Evolutionary conservation across 2,888 invertebrate genomes (phyloP).

Genomic region (Caenorhabditis becei): DNA sequence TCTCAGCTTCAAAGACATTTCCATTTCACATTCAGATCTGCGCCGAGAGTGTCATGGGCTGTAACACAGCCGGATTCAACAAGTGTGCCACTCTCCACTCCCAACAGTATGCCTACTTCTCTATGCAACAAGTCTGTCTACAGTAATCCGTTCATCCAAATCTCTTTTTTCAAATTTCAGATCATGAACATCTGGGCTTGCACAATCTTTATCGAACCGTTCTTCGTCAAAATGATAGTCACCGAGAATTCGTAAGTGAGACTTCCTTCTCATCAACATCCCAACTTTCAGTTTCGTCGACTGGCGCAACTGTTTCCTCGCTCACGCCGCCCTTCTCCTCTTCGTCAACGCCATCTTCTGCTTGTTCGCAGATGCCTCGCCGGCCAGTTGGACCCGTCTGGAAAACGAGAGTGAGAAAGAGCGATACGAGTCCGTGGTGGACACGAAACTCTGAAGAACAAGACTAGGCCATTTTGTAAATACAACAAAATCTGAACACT

Average conservation of each 20-base stretch:
- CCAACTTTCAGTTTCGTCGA: conserved; percentile 55
- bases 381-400: conserved; percentile 54
- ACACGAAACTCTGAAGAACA: conserved; percentile 25
- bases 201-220: conserved; percentile 67
- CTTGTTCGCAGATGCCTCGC: conserved; percentile 61
- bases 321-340: conserved; percentile 63
- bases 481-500: conserved; percentile 3
- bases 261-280: background rate
- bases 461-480: background rate
- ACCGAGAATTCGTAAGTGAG: conserved; percentile 61
- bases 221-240: conserved; percentile 65
- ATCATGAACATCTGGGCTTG: conserved; percentile 69
- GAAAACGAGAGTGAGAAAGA: conserved; percentile 7
- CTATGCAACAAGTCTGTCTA: too few relatives aligned
- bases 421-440: conserved; percentile 15
- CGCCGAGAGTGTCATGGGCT: conserved; percentile 68
- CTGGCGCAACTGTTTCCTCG: conserved; percentile 67
- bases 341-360: conserved; percentile 61
- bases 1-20: background rate
- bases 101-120: conserved; percentile 65
- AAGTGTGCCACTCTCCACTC: conserved; percentile 68
- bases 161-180: too few relatives aligned
- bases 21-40: conserved; percentile 49
- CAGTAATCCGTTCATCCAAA: too few relatives aligned
- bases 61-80: conserved; percentile 70